These are phyloP conservation scores for Synaphobranchus kaupii DNA, from an alignment of 2,797 vertebrate species.

Conservation along the genomic window DNA sequence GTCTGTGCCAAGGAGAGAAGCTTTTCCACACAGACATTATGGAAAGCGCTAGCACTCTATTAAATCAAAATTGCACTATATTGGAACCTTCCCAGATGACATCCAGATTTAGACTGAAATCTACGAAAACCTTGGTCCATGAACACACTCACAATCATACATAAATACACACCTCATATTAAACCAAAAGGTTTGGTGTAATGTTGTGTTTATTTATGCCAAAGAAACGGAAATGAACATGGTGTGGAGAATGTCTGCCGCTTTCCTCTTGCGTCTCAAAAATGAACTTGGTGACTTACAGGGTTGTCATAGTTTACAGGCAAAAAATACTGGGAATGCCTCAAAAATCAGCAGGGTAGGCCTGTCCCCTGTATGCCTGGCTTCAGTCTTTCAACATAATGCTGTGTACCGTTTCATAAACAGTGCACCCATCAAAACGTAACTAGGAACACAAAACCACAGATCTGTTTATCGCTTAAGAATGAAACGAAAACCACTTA, in stretches of 20 bases:
- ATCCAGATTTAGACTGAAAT: slow-evolving; percentile 40
- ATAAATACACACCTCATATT: background rate
- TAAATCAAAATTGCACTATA: background rate
- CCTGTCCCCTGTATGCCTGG: background rate
- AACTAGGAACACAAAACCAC: slow-evolving; percentile 15
- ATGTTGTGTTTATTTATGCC: slow-evolving; percentile 27
- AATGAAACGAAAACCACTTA: background rate
- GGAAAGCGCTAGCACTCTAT: background rate
- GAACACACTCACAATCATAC: background rate
- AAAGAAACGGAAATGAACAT: background rate
- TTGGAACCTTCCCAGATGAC: background rate
- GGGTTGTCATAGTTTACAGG: background rate
- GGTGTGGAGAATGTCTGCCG: background rate
- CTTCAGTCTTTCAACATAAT: background rate
- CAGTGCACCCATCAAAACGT: background rate
- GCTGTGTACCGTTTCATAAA: background rate
- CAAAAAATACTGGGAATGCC: slow-evolving; percentile 18
- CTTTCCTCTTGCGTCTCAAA: background rate
- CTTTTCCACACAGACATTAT: background rate
- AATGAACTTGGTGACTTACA: background rate
- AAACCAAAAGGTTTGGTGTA: slow-evolving; percentile 11
- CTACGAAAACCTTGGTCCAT: background rate
- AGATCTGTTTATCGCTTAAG: slow-evolving; percentile 1
- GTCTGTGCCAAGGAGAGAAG: background rate
- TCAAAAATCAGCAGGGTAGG: background rate